Evolutionary conservation across 2,797 vertebrate species (phyloP), one percentile per base, ranked within the genome.

Genomic region (Poecilia picta): DNA sequence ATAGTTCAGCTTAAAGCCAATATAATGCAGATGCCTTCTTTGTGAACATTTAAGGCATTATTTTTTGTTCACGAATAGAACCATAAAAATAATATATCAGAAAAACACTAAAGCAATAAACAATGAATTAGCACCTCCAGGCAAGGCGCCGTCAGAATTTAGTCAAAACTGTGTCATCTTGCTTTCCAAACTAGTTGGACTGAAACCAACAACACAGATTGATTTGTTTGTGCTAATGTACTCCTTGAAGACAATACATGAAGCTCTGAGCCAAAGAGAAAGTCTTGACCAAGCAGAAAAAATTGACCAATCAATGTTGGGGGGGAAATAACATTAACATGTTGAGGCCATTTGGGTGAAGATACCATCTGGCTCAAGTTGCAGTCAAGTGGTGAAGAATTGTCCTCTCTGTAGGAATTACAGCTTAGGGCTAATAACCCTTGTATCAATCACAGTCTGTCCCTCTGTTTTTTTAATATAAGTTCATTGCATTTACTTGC

Each of bases 291-390:
- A 53, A 47, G 75, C 31, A 45, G 72, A 73, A 71, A 66, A 70
- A 79, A 79, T 46, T 73, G 43, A 73, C 72, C 77, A 75, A 68
- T 81, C 72, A 84, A 71, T 83, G 84, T 78, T 78, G 79, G 83
- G 66, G 39, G 41, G 6, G 59, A 73, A 84, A 83, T 81, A 86
- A 73, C 74, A 80, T 53, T 71, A 80, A 51, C 76, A 83, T 86
- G 57, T 81, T 81, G 76, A 68, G 82, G 73, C 74, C 72, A 81
- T 80, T 81, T 2, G 16, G 82, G 76, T 66, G 71, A 84, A 79
- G 46, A 81, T 72, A 76, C 85, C 83, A 89, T 85, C 87, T 89
- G 81, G 68, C 59, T 77, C 70, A 59, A 79, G 84, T 86, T 85
- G 80, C 73, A 82, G 83, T 89, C 59, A 83, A 57, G 84, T 83